phyloP scores from a whole-genome alignment of 1,140 invertebrate genomes.

The Halesus radiatus region DNA sequence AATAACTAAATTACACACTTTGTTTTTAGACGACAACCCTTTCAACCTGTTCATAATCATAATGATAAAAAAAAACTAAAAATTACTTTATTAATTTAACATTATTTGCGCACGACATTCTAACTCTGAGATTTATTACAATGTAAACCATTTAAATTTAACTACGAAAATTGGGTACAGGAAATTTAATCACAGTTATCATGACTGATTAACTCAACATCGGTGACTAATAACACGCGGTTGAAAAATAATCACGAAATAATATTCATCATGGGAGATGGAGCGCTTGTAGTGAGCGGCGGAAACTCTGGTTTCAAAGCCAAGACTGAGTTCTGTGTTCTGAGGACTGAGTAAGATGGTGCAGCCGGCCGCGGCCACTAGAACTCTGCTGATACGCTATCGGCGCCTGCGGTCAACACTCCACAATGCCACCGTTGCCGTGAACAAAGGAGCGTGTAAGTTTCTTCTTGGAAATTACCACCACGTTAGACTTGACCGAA shows the following conservation, averaged over 20 bases:
- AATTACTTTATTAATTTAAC: neutral
- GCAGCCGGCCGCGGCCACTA: neutral
- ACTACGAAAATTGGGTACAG: no score
- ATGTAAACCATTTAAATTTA: no score
- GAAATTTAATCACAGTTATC: no score
- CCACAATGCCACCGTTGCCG: neutral
- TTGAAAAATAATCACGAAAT: neutral
- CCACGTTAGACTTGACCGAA: no score
- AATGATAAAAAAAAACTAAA: neutral
- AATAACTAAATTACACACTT: neutral
- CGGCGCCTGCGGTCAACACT: conserved; percentile 28
- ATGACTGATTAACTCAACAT: neutral
- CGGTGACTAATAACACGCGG: neutral
- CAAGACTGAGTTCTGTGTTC: no score
- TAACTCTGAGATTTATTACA: no score
- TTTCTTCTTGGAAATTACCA: no score
- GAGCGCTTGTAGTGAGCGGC: neutral
- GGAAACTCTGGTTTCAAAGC: neutral
- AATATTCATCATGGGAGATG: no score
- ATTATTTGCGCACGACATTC: neutral
- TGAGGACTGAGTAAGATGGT: neutral
- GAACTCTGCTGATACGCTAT: conserved; percentile 14
- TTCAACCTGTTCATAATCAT: neutral
- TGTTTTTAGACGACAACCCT: neutral
- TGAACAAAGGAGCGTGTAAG: conserved; percentile 21